Base-by-base conservation (phyloP, 30 jellyfish, hydroid and myxozoan species). In the Mastigias papua region DNA sequence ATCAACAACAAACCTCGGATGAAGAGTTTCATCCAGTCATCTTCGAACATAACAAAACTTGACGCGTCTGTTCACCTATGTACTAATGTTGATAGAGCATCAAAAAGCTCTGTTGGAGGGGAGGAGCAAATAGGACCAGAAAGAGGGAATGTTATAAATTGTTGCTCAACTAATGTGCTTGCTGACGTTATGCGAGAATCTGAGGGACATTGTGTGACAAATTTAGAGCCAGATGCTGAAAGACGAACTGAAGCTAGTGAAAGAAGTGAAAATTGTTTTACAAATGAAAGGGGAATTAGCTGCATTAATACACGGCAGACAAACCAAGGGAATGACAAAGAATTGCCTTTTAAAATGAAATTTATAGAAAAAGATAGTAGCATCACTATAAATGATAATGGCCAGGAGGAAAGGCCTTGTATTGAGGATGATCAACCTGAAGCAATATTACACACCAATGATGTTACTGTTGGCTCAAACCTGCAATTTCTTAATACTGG, bases 401-500 rank as follows among this genome's bases (percentile, higher is more conserved):
- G 11, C 1, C 25, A 33, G 32, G 83, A 37, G 22, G 37, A 25
- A 0, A 28, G 83, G n/a, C 29, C 48, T 17, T 27, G 15, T 0
- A 0, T 72, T 6, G 67, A 72, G 21, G n/a, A 49, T 72, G 29
- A 34, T 4, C 69, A 49, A 37, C 23, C 88, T n/a, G 13, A 32
- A 34, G 0, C 73, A 0, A 29, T 50, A 32, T 29, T 37, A 37
- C 26, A 25, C 5, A 30, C 73, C 46, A 35, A 27, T 23, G 74
- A 50, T 13, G 73, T 25, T 67, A 26, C 65, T 37, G 86, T 70
- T 48, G 85, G 76, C 68, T 70, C 92, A 23, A 70, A 62, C 34
- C 80, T 83, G 23, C 92, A 69, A 84, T 83, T 69, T 64, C 71
- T 83, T 48, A 75, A 75, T 33, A 32, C 92, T 37, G 86, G 86